phyloP scores from a whole-genome alignment of 1,140 invertebrate genomes.

The Trichonephila clavata region DNA sequence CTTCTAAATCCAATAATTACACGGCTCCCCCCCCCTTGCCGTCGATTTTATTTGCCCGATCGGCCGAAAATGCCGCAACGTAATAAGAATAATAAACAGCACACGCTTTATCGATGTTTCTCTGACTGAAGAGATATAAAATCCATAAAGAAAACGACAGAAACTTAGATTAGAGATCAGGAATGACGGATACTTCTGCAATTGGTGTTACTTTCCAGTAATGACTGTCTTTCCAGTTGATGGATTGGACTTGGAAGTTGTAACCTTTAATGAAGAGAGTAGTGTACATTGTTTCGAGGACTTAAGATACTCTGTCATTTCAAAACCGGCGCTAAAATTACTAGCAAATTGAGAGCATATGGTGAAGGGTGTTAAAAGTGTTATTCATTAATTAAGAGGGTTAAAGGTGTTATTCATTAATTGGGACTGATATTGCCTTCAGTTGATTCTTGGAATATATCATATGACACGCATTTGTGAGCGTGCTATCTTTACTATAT shows the following conservation, averaged over 20 bases:
- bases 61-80: background rate
- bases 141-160: background rate
- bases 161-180: too few relatives aligned
- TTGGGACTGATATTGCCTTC: background rate
- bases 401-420: background rate
- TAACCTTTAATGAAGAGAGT: constrained; percentile 13
- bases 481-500: too few relatives aligned
- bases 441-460: background rate
- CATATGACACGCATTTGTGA: background rate
- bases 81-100: background rate
- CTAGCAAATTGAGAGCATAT: background rate
- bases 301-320: background rate
- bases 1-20: constrained; percentile 18
- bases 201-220: background rate
- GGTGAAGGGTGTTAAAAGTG: background rate
- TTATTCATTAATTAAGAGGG: constrained; percentile 8
- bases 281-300: constrained; percentile 2
- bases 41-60: background rate
- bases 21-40: background rate
- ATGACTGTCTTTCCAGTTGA: constrained; percentile 42
- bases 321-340: background rate
- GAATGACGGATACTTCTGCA: background rate
- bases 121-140: background rate
- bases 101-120: background rate
- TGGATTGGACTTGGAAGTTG: constrained; percentile 12